Evolutionary conservation across 92 coral and sea anemone species (phyloP), one percentile per base, ranked within the genome.

Genomic region (Siderastrea siderea): DNA sequence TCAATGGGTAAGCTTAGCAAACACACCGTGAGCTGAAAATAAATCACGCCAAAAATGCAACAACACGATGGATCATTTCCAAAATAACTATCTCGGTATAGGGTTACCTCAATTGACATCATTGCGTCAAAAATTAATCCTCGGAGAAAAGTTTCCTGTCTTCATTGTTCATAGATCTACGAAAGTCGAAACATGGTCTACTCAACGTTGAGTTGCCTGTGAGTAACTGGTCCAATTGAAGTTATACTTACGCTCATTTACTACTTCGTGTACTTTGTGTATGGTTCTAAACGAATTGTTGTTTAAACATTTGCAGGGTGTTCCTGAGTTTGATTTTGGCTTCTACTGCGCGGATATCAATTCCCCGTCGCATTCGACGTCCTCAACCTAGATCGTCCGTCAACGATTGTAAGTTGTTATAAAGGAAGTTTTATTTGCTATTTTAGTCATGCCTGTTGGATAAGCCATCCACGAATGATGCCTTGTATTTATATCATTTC

Each of bases 11-110:
- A 2, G 4, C 44, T 6, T 8, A 45, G 12, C 12, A 45, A 3
- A 44, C 43, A 43, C 68, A 59, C 47, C 45, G 57, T 53, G 53
- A 17, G 51, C 9, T 47, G 46, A 50, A 17, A 11, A 46, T 49
- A 6, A 58, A 3, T 78, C 71, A 16, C 71, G 47, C 8, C 82
- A 78, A 47, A 47, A 60, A 78, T 61, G 69, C 47, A 44, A 45
- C 12, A 4, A 64, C 15, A 19, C 52, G 57, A 66, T 79, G 85
- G 86, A 45, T 69, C 53, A 11, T 74, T 69, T 82, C 78, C 86
- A 82, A 61, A 70, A 61, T 70, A 82, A 12, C 58, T 12, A 68
- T 48, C 55, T 16, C 19, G 47, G 47, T 47, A 55, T 82, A 17
- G 57, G 54, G 58, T 82, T 82, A 82, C 86, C 47, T 3, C 69